A percentile compares a stretch with the other conserved stretches of the same genome.
Conservation (phyloP, 2,797 vertebrate genomes). For the Sebastes melanostomus region DNA sequence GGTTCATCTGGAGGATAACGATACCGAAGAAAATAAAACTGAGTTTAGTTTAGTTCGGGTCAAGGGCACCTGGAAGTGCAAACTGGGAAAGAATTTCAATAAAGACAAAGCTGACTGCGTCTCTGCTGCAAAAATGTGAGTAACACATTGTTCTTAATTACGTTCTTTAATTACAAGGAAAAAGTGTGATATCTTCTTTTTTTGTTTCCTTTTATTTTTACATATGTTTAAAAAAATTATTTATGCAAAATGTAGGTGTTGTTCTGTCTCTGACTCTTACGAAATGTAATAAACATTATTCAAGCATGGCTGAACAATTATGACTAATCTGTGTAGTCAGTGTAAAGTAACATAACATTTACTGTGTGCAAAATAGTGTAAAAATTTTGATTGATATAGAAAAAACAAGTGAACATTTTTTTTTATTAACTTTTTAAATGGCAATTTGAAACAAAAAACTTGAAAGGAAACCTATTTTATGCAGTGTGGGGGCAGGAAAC, state of each 20-base stretch:
- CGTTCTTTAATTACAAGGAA: neutral
- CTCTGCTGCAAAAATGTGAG: constrained; percentile 87
- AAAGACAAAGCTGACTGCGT: constrained; percentile 51
- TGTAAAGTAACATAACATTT: neutral
- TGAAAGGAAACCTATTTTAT: neutral
- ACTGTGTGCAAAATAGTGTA: neutral
- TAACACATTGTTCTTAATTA: constrained; percentile 35
- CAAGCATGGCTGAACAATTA: neutral
- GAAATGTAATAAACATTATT: neutral
- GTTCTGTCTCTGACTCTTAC: neutral
- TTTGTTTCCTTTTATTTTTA: neutral
- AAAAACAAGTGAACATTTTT: neutral
- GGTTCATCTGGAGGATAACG: constrained; percentile 6
- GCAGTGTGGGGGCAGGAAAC: neutral
- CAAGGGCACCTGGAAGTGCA: constrained; percentile 81
- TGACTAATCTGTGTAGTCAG: neutral
- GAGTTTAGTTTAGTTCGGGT: constrained; percentile 82
- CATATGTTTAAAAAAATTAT: neutral
- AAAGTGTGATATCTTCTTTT: neutral
- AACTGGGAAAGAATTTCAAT: constrained; percentile 55
- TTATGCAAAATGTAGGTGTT: neutral
- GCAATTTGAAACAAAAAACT: neutral
- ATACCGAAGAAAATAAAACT: constrained; percentile 54
- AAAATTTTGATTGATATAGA: neutral
- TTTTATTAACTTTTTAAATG: neutral